phyloP scores from a whole-genome alignment of 2,113 vertebrate species.

The Passer montanus region DNA sequence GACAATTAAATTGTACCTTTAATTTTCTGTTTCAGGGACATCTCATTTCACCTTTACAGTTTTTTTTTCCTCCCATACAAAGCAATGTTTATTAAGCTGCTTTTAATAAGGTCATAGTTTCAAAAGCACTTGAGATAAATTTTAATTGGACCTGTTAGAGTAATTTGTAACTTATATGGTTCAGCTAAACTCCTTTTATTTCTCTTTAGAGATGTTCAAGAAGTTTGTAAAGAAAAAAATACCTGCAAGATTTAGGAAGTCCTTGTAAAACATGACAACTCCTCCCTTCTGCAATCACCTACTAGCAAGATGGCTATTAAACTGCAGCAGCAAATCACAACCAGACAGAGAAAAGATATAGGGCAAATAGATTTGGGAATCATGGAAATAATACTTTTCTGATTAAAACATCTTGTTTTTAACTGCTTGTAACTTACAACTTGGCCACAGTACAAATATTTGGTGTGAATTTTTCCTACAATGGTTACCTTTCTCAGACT shows the following conservation, averaged over 20 bases:
- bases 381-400: neutral
- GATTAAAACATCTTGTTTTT: neutral
- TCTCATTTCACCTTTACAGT: constrained; percentile 33
- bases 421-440: neutral
- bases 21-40: constrained; percentile 31
- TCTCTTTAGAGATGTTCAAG: constrained; percentile 31
- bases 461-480: neutral
- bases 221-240: constrained; percentile 30
- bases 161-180: constrained; percentile 17
- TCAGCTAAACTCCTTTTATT: constrained; percentile 27
- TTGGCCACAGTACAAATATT: neutral
- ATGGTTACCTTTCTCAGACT: neutral
- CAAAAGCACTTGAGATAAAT: constrained; percentile 44
- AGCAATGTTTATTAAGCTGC: constrained; percentile 30
- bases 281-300: neutral
- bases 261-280: constrained; percentile 3
- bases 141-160: constrained; percentile 36
- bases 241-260: neutral
- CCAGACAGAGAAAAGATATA: neutral
- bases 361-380: neutral
- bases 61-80: neutral
- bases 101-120: constrained; percentile 52
- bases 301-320: neutral
- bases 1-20: constrained; percentile 13
- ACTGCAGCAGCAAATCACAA: neutral